A percentile compares a stretch with the other conserved stretches of the same genome.
Conservation (phyloP, 2,113 vertebrate species). For the Semnornis frantzii region DNA sequence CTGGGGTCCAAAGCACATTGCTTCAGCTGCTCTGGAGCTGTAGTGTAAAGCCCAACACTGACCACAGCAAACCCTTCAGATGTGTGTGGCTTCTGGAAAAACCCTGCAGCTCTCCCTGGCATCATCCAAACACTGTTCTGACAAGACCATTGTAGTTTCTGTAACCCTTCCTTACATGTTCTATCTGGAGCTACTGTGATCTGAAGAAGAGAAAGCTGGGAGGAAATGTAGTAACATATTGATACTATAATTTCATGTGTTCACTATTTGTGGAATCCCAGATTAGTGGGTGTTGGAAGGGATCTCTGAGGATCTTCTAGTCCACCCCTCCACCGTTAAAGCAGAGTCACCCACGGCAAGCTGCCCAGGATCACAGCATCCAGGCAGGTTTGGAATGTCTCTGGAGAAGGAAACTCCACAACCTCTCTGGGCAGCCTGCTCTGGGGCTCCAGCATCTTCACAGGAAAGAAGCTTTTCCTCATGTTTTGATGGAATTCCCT, state of each 20-base stretch:
- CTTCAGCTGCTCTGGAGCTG: not conserved
- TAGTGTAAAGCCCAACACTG: not conserved
- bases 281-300: not conserved
- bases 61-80: not conserved
- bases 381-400: no score
- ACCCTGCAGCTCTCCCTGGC: not conserved
- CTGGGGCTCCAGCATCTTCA: no score
- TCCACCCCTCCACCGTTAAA: not conserved
- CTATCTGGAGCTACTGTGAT: not conserved
- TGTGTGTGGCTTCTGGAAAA: no score
- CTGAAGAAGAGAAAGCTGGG: not conserved
- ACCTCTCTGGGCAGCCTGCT: no score
- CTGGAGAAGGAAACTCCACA: no score
- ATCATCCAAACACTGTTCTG: not conserved
- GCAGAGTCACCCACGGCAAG: not conserved
- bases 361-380: no score
- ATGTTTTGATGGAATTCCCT: no score
- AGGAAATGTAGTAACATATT: not conserved
- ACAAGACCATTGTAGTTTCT: not conserved
- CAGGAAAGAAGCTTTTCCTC: no score
- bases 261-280: not conserved
- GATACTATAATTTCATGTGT: not conserved
- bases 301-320: not conserved
- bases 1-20: not conserved
- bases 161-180: rapidly evolving